Percentiles rank a stretch among this genome's conserved stretches.
Conservation (phyloP, 2,797 vertebrate species). For the Tolypeutes matacus region DNA sequence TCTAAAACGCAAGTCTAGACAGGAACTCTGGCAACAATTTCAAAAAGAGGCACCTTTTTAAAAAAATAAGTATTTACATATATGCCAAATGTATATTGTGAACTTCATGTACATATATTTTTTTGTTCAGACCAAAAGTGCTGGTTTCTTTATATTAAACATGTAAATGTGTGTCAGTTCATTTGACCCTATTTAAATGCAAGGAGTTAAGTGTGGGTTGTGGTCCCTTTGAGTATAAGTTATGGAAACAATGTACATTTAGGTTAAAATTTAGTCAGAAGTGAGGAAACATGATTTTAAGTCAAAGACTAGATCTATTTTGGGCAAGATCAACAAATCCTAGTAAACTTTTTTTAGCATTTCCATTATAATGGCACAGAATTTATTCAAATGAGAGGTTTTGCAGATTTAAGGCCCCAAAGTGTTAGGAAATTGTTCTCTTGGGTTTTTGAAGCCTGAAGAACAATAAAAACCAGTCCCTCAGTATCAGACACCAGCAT, state of each 20-base stretch:
- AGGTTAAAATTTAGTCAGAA: neutral
- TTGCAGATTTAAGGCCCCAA: neutral
- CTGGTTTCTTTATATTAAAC: neutral
- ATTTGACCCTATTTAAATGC: neutral
- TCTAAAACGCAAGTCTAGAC: slow-evolving; percentile 44
- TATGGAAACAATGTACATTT: neutral
- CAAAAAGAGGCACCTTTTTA: slow-evolving; percentile 47
- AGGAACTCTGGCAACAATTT: slow-evolving; percentile 61
- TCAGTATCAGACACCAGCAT: neutral
- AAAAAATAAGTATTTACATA: slow-evolving; percentile 15
- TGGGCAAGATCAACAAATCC: neutral
- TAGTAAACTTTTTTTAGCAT: neutral
- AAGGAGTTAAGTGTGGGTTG: neutral
- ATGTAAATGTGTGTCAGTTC: accelerated
- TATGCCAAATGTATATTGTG: neutral
- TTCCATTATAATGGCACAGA: neutral
- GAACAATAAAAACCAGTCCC: neutral
- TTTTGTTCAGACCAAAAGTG: neutral
- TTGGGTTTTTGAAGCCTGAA: neutral
- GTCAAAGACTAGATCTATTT: neutral
- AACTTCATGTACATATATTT: neutral
- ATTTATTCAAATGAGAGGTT: neutral
- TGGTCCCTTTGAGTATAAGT: neutral
- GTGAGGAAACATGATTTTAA: neutral
- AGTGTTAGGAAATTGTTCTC: neutral